These are phyloP conservation scores for Pedetes capensis DNA, from an alignment of 2,113 vertebrate species.

Conservation along the genomic window DNA sequence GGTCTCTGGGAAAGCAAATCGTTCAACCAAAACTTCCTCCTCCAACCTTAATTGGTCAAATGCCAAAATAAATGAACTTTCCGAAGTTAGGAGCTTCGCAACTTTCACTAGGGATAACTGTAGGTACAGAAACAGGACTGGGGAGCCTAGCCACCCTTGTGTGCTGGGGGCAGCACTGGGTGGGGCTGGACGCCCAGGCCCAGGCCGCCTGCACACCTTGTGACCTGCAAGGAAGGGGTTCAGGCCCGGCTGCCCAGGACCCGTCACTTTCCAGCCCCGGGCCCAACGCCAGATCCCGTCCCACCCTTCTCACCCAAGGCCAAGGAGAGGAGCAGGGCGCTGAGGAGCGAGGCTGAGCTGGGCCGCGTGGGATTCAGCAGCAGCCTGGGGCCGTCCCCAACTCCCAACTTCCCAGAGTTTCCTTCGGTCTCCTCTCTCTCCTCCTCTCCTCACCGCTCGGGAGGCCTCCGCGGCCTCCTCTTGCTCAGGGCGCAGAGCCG, in stretches of 20 bases:
- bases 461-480: constrained; percentile 48
- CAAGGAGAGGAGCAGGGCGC: background rate
- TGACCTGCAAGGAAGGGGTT: background rate
- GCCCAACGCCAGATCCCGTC: background rate
- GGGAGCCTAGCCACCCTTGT: background rate
- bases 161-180: background rate
- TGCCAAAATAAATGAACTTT: constrained; percentile 72
- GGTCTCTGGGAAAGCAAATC: background rate
- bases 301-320: background rate
- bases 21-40: constrained; percentile 17
- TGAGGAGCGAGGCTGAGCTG: background rate
- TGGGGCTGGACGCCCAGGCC: constrained; percentile 20
- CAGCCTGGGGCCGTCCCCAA: background rate
- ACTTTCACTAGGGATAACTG: constrained; percentile 50
- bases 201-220: constrained; percentile 14
- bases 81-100: constrained; percentile 58
- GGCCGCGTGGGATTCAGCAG: background rate
- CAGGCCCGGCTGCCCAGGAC: constrained; percentile 24
- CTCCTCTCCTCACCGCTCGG: background rate
- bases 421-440: background rate
- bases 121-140: background rate
- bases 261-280: background rate
- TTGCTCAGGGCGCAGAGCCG: background rate
- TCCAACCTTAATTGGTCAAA: constrained; percentile 52
- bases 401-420: constrained; percentile 78